Percentiles rank a stretch among this genome's conserved stretches.
These are phyloP conservation scores for Catocala fraxini DNA, from an alignment of 2,888 invertebrate genomes.

Conservation along the genomic window DNA sequence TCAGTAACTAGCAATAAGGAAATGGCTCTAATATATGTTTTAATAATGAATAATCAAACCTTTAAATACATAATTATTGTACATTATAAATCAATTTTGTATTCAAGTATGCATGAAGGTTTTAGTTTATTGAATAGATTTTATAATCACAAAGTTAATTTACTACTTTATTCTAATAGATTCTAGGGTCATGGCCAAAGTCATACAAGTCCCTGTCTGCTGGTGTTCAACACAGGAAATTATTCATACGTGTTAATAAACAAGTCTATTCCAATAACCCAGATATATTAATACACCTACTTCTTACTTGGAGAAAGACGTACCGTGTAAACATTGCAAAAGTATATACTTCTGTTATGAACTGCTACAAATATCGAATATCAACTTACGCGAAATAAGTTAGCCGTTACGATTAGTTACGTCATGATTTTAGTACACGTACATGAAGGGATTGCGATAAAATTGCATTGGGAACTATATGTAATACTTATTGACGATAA, in stretches of 20 bases:
- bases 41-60: too few relatives aligned
- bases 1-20: neutral
- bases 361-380: conserved; percentile 17
- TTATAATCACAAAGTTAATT: neutral
- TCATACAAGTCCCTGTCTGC: conserved; percentile 14
- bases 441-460: conserved; percentile 19
- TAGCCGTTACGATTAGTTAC: conserved; percentile 24
- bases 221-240: conserved; percentile 14
- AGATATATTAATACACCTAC: conserved; percentile 9
- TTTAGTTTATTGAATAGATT: too few relatives aligned
- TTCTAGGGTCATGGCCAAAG: conserved; percentile 33
- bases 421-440: conserved; percentile 29
- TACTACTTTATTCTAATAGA: conserved; percentile 15
- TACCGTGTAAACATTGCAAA: conserved; percentile 36
- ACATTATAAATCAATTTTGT: neutral
- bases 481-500: conserved; percentile 24
- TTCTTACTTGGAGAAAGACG: conserved; percentile 18
- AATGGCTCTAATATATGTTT: too few relatives aligned
- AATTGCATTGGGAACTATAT: conserved; percentile 25
- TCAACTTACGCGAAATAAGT: conserved; percentile 8
- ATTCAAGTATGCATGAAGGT: too few relatives aligned
- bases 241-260: conserved; percentile 9
- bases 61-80: neutral
- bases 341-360: conserved; percentile 27
- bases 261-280: conserved; percentile 11